These are phyloP conservation scores for Carposina sasakii DNA, from an alignment of 1,140 invertebrate species.

Conservation along the genomic window DNA sequence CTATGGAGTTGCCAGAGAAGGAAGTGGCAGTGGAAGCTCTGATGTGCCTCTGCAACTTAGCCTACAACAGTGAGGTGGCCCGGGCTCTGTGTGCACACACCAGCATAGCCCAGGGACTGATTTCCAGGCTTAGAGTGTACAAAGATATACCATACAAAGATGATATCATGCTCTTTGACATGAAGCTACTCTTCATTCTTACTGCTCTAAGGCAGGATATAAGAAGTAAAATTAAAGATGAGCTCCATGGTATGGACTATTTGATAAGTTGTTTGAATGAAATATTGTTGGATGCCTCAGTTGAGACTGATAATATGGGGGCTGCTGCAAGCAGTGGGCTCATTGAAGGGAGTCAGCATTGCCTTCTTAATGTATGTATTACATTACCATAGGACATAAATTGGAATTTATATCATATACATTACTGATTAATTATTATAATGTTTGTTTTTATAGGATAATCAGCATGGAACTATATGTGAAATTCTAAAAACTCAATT, in stretches of 20 bases:
- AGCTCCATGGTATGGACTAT: conserved; percentile 86
- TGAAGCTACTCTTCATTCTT: conserved; percentile 90
- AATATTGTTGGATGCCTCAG: conserved; percentile 73
- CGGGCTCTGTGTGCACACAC: conserved; percentile 81
- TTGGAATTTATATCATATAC: neutral
- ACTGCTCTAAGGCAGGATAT: conserved; percentile 85
- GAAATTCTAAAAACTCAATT: conserved; percentile 94
- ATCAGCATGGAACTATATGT: conserved; percentile 80
- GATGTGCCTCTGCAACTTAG: conserved; percentile 92
- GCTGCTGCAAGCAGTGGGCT: conserved; percentile 35
- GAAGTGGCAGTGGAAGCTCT: conserved; percentile 80
- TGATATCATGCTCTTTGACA: conserved; percentile 89
- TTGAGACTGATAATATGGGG: conserved; percentile 12
- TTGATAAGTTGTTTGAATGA: conserved; percentile 87
- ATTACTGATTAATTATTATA: neutral
- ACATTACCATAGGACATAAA: neutral
- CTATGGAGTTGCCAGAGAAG: conserved; percentile 44
- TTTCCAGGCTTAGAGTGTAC: conserved; percentile 83
- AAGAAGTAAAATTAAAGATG: conserved; percentile 80
- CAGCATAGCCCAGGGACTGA: conserved; percentile 81
- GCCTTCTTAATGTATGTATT: conserved; percentile 35
- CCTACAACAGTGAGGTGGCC: conserved; percentile 85
- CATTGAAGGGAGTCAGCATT: conserved; percentile 31
- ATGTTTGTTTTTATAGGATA: conserved; percentile 69
- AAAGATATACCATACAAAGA: conserved; percentile 72